These are phyloP conservation scores for Neotragus pygmaeus DNA, from an alignment of 2,113 vertebrate species.

Conservation along the genomic window DNA sequence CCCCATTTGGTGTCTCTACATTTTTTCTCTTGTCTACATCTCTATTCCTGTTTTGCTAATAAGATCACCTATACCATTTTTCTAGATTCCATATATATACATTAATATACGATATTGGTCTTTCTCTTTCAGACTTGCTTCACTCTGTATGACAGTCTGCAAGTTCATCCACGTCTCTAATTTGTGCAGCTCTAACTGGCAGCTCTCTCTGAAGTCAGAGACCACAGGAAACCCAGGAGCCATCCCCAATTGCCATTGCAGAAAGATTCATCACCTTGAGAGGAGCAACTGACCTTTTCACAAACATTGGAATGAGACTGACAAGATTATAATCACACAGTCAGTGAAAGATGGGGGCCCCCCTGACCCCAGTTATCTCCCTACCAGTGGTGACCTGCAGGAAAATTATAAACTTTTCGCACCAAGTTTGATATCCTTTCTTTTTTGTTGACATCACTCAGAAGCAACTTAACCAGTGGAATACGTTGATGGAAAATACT, in stretches of 20 bases:
- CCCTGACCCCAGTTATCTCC: neutral
- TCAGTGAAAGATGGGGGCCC: neutral
- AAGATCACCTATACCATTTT: neutral
- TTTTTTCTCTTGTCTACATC: neutral
- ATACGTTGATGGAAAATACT: neutral
- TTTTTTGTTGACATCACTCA: conserved; percentile 25
- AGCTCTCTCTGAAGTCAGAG: neutral
- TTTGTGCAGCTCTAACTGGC: neutral
- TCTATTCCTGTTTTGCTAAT: neutral
- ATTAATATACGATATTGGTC: neutral
- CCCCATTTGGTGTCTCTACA: neutral
- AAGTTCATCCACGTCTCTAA: neutral
- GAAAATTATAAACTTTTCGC: conserved; percentile 12
- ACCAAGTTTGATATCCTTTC: conserved; percentile 14
- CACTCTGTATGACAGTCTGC: neutral
- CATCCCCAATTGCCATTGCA: neutral
- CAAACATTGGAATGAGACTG: neutral
- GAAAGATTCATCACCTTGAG: neutral
- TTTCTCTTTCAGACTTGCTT: neutral
- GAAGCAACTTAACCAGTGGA: conserved; percentile 12
- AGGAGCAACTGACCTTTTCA: neutral
- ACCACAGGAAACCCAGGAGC: neutral
- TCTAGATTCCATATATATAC: neutral
- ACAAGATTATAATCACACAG: neutral
- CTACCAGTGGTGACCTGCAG: neutral